These are phyloP conservation scores for Fistularia commersonii DNA, from an alignment of 2,797 vertebrate genomes.

Conservation along the genomic window DNA sequence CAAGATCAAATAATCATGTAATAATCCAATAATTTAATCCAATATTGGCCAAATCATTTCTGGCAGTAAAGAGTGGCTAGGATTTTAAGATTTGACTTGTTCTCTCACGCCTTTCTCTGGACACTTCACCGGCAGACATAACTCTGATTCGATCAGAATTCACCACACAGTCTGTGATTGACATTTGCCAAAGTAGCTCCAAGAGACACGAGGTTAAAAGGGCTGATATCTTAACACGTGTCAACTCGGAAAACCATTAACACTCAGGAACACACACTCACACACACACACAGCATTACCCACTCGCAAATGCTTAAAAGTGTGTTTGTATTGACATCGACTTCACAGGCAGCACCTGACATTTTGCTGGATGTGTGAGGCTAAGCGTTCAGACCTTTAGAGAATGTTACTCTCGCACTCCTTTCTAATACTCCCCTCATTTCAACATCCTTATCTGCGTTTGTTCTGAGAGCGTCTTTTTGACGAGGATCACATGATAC, in stretches of 20 bases:
- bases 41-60: no score
- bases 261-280: slow-evolving; percentile 12
- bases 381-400: slow-evolving; percentile 68
- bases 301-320: slow-evolving; percentile 25
- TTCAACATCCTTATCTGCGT: slow-evolving; percentile 41
- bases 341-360: slow-evolving; percentile 53
- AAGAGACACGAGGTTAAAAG: slow-evolving; percentile 31
- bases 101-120: no score
- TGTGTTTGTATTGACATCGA: slow-evolving; percentile 41
- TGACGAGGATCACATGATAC: slow-evolving; percentile 24
- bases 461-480: slow-evolving; percentile 35
- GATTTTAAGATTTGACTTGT: no score
- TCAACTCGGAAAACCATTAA: slow-evolving; percentile 22
- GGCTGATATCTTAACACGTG: slow-evolving; percentile 32
- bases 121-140: no score
- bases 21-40: no score
- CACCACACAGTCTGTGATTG: slow-evolving; percentile 18
- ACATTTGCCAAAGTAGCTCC: slow-evolving; percentile 35
- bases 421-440: slow-evolving; percentile 40
- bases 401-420: slow-evolving; percentile 53
- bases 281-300: slow-evolving; percentile 2
- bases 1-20: no score
- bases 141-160: no score
- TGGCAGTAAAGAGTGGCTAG: no score
- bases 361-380: slow-evolving; percentile 54